These are phyloP conservation scores for Danio kyathit DNA, from an alignment of 2,797 vertebrate genomes.

Conservation along the genomic window DNA sequence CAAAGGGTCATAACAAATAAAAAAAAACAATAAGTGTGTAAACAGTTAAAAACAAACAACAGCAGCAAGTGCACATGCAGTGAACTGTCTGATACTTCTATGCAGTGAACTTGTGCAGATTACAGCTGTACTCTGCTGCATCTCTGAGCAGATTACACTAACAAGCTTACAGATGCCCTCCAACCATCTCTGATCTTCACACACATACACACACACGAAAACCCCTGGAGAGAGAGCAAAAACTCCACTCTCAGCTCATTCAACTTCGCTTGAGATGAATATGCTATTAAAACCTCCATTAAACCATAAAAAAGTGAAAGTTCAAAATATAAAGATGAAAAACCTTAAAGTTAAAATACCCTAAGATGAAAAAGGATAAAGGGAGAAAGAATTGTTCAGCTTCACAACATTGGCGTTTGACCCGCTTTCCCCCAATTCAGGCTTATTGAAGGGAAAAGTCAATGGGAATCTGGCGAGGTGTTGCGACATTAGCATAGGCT, in stretches of 20 bases:
- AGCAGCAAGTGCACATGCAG: not conserved
- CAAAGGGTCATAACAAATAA: not conserved
- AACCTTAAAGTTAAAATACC: not conserved
- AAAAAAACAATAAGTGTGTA: not conserved
- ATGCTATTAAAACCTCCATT: not conserved
- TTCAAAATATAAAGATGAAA: not conserved
- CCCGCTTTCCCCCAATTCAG: not conserved
- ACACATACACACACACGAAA: slow-evolving; percentile 11
- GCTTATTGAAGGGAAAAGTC: slow-evolving; percentile 23
- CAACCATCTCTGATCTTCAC: slow-evolving; percentile 41
- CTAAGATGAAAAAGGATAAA: not conserved
- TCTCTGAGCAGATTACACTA: slow-evolving; percentile 71
- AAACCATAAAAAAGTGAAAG: not conserved
- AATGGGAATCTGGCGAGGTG: slow-evolving; percentile 40
- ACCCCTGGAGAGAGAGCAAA: not conserved
- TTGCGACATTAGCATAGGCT: slow-evolving; percentile 62
- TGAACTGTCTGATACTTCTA: not conserved
- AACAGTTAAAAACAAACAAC: not conserved
- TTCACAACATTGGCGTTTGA: not conserved
- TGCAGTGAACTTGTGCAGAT: slow-evolving; percentile 15
- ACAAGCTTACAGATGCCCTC: slow-evolving; percentile 65
- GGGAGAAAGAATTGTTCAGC: not conserved
- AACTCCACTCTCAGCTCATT: not conserved
- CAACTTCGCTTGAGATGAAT: not conserved
- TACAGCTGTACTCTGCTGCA: slow-evolving; percentile 59